phyloP scores from a whole-genome alignment of 2,113 vertebrate species.

The Cebus imitator region DNA sequence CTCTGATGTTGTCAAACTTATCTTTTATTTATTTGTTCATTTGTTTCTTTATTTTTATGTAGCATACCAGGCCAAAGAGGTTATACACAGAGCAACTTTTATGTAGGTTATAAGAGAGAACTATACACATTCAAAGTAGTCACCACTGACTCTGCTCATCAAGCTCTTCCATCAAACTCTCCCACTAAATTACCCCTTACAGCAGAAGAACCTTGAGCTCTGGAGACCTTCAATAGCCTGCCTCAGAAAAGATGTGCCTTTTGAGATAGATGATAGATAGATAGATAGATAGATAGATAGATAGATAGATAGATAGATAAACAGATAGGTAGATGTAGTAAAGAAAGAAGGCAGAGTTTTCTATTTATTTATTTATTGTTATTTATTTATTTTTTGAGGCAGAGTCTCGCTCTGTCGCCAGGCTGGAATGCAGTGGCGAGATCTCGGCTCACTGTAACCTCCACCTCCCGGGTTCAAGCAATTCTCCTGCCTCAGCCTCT shows the following conservation, averaged over 20 bases:
- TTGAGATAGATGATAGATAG: no score
- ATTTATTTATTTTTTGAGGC: no score
- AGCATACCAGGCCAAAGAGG: background rate
- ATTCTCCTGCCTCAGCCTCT: no score
- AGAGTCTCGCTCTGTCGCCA: no score
- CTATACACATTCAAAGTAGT: background rate
- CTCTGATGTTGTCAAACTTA: slow-evolving; percentile 13
- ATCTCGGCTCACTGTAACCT: no score
- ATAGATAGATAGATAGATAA: no score
- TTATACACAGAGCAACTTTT: background rate
- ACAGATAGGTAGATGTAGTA: no score
- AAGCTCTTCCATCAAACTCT: background rate
- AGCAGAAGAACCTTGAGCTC: background rate
- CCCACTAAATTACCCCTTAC: background rate
- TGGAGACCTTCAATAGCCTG: background rate
- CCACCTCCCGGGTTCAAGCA: no score
- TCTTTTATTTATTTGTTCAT: background rate
- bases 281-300: no score
- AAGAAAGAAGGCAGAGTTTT: background rate
- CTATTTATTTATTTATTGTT: no score
- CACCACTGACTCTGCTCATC: no score
- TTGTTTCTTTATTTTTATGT: background rate
- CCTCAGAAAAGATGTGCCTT: background rate
- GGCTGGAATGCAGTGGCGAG: no score
- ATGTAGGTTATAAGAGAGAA: background rate